Conservation (phyloP, 2,888 invertebrate genomes). For the Diadromus collaris region DNA sequence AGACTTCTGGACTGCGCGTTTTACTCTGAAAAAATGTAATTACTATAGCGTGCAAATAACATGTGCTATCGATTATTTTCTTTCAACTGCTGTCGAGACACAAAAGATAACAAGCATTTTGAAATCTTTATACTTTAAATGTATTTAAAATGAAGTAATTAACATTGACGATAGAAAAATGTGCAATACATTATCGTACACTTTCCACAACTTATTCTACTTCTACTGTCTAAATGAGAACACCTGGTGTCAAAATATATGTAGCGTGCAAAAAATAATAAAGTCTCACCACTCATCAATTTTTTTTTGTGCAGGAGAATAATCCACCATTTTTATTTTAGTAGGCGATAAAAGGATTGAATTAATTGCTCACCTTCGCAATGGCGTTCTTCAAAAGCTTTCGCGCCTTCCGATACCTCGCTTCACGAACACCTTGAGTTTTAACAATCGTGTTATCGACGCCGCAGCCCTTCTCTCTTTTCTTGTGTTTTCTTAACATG, state of each 20-base stretch:
- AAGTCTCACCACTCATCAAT: background rate
- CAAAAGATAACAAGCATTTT: background rate
- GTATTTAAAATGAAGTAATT: too few relatives aligned
- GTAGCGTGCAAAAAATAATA: background rate
- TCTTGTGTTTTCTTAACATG: slow-evolving; percentile 78
- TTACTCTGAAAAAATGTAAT: slow-evolving; percentile 73
- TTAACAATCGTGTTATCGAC: slow-evolving; percentile 70
- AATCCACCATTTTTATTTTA: background rate
- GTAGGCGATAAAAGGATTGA: background rate
- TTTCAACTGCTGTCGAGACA: background rate
- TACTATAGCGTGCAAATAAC: background rate
- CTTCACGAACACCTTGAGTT: slow-evolving; percentile 75
- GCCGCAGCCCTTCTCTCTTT: slow-evolving; percentile 73
- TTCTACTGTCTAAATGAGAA: too few relatives aligned
- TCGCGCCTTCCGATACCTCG: slow-evolving; percentile 79
- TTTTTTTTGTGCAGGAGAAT: background rate
- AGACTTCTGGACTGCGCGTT: slow-evolving; percentile 76
- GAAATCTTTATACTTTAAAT: background rate
- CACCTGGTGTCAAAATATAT: too few relatives aligned
- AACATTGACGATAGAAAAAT: background rate
- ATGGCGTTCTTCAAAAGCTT: slow-evolving; percentile 80
- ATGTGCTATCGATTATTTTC: background rate
- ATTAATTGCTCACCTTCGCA: slow-evolving; percentile 75
- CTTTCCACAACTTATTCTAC: background rate
- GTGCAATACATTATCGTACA: background rate